Percentiles rank a stretch among this genome's conserved stretches.
Conservation (phyloP, 2,888 invertebrate genomes). For the Petrolisthes cinctipes region DNA sequence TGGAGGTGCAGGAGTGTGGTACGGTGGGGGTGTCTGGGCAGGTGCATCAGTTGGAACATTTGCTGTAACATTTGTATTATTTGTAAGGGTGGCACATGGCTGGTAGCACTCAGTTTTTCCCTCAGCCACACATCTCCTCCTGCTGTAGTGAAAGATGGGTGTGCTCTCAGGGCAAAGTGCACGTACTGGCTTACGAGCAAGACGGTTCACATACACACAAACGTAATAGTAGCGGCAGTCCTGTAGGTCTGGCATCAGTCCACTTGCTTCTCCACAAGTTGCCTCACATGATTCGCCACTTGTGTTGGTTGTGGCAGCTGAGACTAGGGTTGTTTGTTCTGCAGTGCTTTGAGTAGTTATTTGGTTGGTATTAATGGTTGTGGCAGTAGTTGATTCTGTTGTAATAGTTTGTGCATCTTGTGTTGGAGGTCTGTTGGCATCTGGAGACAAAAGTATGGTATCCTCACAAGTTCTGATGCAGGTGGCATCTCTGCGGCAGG, state of each 20-base stretch:
- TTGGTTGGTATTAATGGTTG: not conserved
- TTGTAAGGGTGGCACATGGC: constrained; percentile 21
- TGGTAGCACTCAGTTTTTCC: constrained; percentile 34
- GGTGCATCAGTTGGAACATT: not conserved
- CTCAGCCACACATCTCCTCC: constrained; percentile 29
- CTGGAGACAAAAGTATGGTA: not conserved
- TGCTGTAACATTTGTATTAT: not conserved
- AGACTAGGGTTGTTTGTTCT: not conserved
- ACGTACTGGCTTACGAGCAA: constrained; percentile 35
- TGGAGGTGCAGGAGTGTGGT: constrained; percentile 16
- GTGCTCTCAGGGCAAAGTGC: constrained; percentile 31
- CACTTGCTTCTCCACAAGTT: constrained; percentile 30
- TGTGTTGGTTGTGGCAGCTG: not conserved
- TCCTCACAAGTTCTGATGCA: constrained; percentile 44
- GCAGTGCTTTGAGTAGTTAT: not conserved
- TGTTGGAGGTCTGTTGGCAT: not conserved
- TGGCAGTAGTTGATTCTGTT: not conserved
- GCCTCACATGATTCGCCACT: constrained; percentile 19
- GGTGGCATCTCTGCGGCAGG: constrained; percentile 22
- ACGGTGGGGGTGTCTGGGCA: not conserved
- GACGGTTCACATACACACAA: constrained; percentile 38
- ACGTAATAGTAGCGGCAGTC: constrained; percentile 39
- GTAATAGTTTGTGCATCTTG: not conserved
- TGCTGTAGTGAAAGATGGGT: constrained; percentile 31
- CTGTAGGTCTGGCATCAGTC: constrained; percentile 31